Base-by-base conservation (phyloP, 37 sponge, comb jelly and placozoan genomes). In the Chondrilla cf. caribensis region DNA sequence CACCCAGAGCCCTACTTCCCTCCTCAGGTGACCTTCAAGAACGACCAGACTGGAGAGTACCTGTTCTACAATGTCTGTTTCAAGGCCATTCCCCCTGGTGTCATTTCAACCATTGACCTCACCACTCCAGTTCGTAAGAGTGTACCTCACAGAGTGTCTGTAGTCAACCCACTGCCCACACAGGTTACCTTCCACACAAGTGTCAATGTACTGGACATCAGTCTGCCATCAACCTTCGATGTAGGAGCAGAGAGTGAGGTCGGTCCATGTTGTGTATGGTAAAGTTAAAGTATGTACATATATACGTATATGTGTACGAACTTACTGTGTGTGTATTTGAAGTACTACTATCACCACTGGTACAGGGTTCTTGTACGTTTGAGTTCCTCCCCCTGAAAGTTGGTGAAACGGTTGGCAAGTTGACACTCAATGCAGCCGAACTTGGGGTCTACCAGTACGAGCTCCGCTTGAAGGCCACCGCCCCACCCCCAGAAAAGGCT, bases 321-420 rank as follows among this genome's bases (percentile, higher is more conserved):
- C 40, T n/a, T 55, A 47, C 15, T 22, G 36, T 73, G 76, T 39
- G 32, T 73, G 76, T 73, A 21, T 37, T 6, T 73, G 3, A 8
- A 7, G 8, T 73, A 8, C 43, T 32, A 36, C 51, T 14, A 14
- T 47, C 51, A 14, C 51, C 11, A 11, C 11, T 47, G 6, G 51
- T 47, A 11, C 55, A 91, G 91, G 96, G 96, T 35, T 77, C 80
- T 26, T 96, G 93, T 59, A 96, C 85, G 47, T 96, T 98, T 87
- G 97, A 96, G 86, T 98, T 86, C 86, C 86, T 98, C 28, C 99
- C 99, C 0, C 92, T 96, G 58, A 95, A 92, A 58, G 87, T 86
- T 33, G 99, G 95, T 0, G 93, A 94, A 62, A 83, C 87, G 6
- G 60, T 60, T 0, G 97, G 51, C 11, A 91, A 87, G 79, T 83